Conservation (phyloP, 2,888 invertebrate species). For the Lasius fuliginosus region DNA sequence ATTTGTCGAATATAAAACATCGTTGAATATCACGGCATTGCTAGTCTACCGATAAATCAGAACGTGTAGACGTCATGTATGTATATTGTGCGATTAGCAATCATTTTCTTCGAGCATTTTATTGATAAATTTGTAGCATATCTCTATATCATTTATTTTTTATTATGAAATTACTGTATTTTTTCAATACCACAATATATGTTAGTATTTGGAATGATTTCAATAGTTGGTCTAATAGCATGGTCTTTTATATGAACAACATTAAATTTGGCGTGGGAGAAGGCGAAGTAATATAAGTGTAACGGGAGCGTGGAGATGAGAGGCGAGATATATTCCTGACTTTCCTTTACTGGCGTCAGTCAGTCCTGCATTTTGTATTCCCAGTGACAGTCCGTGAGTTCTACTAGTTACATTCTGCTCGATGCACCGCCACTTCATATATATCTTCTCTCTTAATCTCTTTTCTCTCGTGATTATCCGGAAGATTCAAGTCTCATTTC, state of each 20-base stretch:
- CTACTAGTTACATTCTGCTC: conserved; percentile 50
- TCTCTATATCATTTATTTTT: not conserved
- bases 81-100: not conserved
- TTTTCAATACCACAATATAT: not conserved
- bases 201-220: not conserved
- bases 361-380: conserved; percentile 69
- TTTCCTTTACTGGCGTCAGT: conserved; percentile 73
- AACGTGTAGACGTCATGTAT: no score
- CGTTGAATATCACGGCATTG: conserved; percentile 18
- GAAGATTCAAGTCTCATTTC: conserved; percentile 74
- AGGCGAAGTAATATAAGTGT: conserved; percentile 71
- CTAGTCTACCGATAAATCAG: conserved; percentile 25
- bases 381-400: conserved; percentile 66
- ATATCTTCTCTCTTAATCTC: conserved; percentile 32
- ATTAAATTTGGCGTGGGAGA: conserved; percentile 67
- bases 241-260: conserved; percentile 43
- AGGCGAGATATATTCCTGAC: conserved; percentile 75
- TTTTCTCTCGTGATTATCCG: conserved; percentile 62
- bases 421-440: conserved; percentile 33
- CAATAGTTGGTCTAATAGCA: not conserved
- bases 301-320: conserved; percentile 79
- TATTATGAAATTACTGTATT: not conserved
- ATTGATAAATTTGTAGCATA: not conserved
- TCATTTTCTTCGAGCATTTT: not conserved
- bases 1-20: conserved; percentile 46